These are phyloP conservation scores for Calyptomena viridis DNA, from an alignment of 2,113 vertebrate species.

Conservation along the genomic window DNA sequence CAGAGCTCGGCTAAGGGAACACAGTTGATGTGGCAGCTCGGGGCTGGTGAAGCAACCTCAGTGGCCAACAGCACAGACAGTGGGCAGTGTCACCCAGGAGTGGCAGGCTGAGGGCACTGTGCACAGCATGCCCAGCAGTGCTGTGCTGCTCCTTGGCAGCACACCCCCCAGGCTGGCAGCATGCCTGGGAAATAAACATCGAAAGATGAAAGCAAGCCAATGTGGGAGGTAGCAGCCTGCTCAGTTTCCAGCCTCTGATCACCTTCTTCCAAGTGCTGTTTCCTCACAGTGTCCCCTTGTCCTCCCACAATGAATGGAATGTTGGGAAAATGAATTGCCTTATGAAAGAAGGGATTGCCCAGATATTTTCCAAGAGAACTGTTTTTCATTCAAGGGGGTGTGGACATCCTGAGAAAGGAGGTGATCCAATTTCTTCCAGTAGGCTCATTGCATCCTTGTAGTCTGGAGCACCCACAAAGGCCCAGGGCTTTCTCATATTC, in stretches of 20 bases:
- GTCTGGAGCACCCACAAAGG: background rate
- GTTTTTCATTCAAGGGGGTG: background rate
- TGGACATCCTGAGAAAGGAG: background rate
- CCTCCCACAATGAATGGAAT: background rate
- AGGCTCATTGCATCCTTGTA: background rate
- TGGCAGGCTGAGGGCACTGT: background rate
- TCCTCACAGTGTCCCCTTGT: background rate
- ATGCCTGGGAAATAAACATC: background rate
- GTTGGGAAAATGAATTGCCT: background rate
- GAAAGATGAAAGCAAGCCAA: slow-evolving; percentile 18
- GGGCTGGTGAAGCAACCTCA: background rate
- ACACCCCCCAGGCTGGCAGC: background rate
- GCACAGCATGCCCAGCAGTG: background rate
- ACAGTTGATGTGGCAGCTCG: background rate
- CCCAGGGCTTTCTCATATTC: background rate
- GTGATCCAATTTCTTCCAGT: background rate
- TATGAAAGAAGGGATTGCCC: background rate
- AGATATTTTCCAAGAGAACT: background rate
- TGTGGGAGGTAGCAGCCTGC: background rate
- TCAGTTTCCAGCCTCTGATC: slow-evolving; percentile 25
- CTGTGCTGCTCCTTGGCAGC: background rate
- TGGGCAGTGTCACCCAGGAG: background rate
- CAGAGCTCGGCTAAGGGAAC: background rate
- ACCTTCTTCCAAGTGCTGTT: slow-evolving; percentile 15
- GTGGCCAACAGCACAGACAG: background rate